Evolutionary conservation across 2,888 invertebrate species (phyloP), one percentile per base, ranked within the genome.

Genomic region (Seira ritae): DNA sequence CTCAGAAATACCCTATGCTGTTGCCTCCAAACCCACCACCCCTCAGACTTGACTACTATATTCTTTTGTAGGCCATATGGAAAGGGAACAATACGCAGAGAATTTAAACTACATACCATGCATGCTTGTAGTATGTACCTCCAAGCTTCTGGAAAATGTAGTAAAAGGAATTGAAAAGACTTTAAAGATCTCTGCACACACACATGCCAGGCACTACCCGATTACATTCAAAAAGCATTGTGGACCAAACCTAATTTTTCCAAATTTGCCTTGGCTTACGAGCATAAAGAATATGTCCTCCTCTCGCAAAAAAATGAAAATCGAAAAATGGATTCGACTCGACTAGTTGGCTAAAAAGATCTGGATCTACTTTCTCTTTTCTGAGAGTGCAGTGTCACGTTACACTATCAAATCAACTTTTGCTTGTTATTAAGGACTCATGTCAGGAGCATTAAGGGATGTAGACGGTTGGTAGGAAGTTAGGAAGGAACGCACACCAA

Each of bases 391-490:
- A 68, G 76, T 76, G 76, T 76, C 76, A 76, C 76, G 69, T 69
- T 76, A 69, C 68, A 68, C 68, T 76, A 68, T 76, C 76, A 69
- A 76, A 76, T 76, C 76, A 76, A 76, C 68, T 76, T 60, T 60
- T 69, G 55, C 17, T 19, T 67, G 65, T 68, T 76, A 76, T 76
- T 76, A 76, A 76, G 68, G 69, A 69, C 68, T 37, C 68, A 76
- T 76, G 76, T 76, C 76, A 69, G 55, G 50, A 60, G 60, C 69
- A 69, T 76, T 76, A 76, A 76, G 55, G 68, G 76, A 66, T 75
- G 42, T 42, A 60, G 15, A 60, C 60, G 60, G 15, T 60, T 60
- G 15, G 60, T 42, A 42, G 65, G 65, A 73, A 68, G n/a, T 31
- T 22, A 66, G 20, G 24, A 66, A 66, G 15, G 24, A n/a, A n/a